Conservation (phyloP, 2,888 invertebrate genomes). For the Nasonia oneida region DNA sequence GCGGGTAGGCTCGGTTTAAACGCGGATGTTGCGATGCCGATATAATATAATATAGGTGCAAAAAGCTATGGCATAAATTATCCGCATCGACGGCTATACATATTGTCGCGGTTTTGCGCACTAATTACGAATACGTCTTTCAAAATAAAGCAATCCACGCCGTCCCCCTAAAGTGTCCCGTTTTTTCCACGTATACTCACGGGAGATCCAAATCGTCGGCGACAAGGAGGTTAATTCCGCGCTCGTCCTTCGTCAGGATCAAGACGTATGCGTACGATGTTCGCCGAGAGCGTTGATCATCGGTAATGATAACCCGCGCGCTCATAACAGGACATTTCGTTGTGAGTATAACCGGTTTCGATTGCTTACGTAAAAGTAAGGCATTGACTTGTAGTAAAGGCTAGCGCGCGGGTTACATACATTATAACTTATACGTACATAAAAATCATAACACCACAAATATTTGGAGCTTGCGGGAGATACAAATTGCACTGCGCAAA, state of each 20-base stretch:
- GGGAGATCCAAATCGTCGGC: background rate
- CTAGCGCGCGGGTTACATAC: background rate
- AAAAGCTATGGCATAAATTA: background rate
- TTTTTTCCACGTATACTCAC: background rate
- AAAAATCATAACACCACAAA: background rate
- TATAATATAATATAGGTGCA: background rate
- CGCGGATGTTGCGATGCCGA: background rate
- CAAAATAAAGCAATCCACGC: constrained; percentile 6
- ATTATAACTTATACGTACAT: background rate
- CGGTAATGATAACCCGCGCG: constrained; percentile 41
- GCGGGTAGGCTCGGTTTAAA: background rate
- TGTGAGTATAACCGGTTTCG: constrained; percentile 40
- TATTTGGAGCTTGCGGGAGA: background rate
- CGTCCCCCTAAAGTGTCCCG: background rate
- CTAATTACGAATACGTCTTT: constrained; percentile 8
- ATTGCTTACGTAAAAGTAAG: constrained; percentile 52
- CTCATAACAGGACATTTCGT: constrained; percentile 41
- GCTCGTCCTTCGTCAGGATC: constrained; percentile 28
- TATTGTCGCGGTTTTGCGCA: background rate
- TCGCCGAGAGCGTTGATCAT: constrained; percentile 28
- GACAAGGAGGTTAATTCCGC: constrained; percentile 4
- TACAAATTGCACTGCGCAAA: background rate
- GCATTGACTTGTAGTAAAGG: constrained; percentile 34
- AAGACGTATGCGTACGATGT: constrained; percentile 4
- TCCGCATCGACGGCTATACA: background rate